Base-by-base conservation (phyloP, 2,797 vertebrate genomes). In the Choloepus didactylus region DNA sequence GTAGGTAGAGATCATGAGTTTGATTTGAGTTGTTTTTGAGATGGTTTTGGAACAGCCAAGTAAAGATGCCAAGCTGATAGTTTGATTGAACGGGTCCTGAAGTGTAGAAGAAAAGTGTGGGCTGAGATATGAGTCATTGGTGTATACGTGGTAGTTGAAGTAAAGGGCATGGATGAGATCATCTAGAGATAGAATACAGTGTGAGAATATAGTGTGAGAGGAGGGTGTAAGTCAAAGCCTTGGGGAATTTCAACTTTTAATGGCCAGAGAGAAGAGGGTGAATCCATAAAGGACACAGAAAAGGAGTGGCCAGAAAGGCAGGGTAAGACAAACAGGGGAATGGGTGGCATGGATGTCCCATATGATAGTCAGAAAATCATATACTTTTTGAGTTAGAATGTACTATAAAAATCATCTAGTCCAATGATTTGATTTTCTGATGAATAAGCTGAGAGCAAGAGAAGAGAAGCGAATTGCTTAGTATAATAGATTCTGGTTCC, bases 371-470 rank as follows among this genome's bases (percentile, higher is more conserved):
- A 87, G 12, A 87, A 60, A 91, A 31, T 60, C n/a, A 44, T 27
- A 51, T 23, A 12, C 23, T 82, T 79, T 90, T 87, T 90, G 8
- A 60, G 15, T 67, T 59, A 87, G 64, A 60, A 79, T 73, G 23
- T 73, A 87, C 16, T 72, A 38, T 77, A 66, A 83, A 92, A 84
- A 73, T 79, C 12, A 83, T 93, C 59, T 38, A 66, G 41, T 25
- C 9, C 44, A 81, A 35, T 11, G 56, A 67, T 44, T 88, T 93
- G 77, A 87, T 87, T 84, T 95, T 84, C 72, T 62, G 15, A 67
- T 84, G 23, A 88, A 66, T 79, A 56, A 91, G 87, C 15, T 31
- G 60, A 94, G 62, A n/a, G 46, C 46, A 11, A 67, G 56, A 69
- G 94, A 82, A 23, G 6, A 51, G 3, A 75, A 44, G 9, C 83